Evolutionary conservation across 2,888 invertebrate genomes (phyloP).

Genomic region (Gortyna flavago): DNA sequence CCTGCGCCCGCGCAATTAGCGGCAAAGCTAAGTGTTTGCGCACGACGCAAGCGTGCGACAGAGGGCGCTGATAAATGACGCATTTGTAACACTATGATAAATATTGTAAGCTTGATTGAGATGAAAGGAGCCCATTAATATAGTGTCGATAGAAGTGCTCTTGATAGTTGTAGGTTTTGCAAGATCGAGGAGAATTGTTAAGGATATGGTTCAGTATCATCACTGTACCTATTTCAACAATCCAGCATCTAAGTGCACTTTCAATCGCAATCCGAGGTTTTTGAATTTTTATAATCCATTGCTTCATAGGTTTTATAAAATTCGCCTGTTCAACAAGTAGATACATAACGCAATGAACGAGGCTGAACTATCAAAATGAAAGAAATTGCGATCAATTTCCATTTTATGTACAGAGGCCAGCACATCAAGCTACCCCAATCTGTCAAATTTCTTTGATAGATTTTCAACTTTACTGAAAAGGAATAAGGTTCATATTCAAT

Average conservation of each 20-base stretch:
- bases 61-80: conserved; percentile 62
- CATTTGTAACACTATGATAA: conserved; percentile 62
- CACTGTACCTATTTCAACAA: too few relatives aligned
- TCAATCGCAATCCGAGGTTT: neutral
- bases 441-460: too few relatives aligned
- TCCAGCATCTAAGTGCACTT: neutral
- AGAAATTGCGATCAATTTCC: neutral
- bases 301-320: neutral
- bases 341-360: neutral
- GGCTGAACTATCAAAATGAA: neutral
- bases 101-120: conserved; percentile 55
- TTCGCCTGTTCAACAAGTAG: neutral
- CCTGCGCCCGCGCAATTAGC: conserved; percentile 66
- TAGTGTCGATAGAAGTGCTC: conserved; percentile 42
- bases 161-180: conserved; percentile 23
- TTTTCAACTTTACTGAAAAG: too few relatives aligned
- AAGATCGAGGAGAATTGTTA: conserved; percentile 27
- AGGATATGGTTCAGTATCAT: conserved; percentile 2
- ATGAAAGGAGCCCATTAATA: conserved; percentile 62
- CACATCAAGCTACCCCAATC: too few relatives aligned
- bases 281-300: neutral
- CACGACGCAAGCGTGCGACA: conserved; percentile 62
- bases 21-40: conserved; percentile 65
- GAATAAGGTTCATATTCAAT: too few relatives aligned
- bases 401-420: too few relatives aligned